Base-by-base conservation (phyloP, 2,888 invertebrate genomes). In the Tinea semifulvella region DNA sequence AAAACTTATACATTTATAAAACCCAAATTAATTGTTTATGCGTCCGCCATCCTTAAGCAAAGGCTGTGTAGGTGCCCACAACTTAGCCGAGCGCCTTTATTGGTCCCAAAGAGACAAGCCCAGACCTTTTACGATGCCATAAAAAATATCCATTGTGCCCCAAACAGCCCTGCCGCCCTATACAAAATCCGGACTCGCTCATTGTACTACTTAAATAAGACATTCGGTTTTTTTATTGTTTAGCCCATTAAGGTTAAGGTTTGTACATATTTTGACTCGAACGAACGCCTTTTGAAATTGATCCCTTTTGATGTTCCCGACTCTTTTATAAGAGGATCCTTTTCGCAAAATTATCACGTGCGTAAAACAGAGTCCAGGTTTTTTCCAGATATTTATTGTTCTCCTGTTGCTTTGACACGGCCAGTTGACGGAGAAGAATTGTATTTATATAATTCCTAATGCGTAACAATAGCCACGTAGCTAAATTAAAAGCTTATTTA, bases 191-290 rank as follows among this genome's bases (percentile, higher is more conserved):
- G 60, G 62, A 19, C 61, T 58, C 61, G 63, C 67, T 68, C 60
- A 74, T 77, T 77, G 76, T 80, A 63, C 65, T 62, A 60, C 66
- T 69, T 74, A 76, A 80, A 75, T 80, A 69, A 80, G 79, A 76
- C 68, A 70, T 80, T 73, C 70, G 73, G 45, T 68, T 76, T 79
- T 65, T 73, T 68, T 69, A 65, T 61, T 70, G 66, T 74, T 68
- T 63, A 61, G 68, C 58, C 75, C 65, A 74, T 73, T 72, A 75
- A 58, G 62, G 64, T 56, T 60, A 54, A 56, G 61, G 62, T 70
- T 74, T 74, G 75, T 74, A 79, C 72, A 79, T 79, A 75, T 80
- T 80, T 77, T 79, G 79, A 80, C 77, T 70, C 47, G 61, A 54
- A 62, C 58, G 58, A 54, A 62, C 58, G 58, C 60, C 67, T 64